These are phyloP conservation scores for Colistium nudipinnis DNA, from an alignment of 2,113 vertebrate genomes.

Conservation along the genomic window DNA sequence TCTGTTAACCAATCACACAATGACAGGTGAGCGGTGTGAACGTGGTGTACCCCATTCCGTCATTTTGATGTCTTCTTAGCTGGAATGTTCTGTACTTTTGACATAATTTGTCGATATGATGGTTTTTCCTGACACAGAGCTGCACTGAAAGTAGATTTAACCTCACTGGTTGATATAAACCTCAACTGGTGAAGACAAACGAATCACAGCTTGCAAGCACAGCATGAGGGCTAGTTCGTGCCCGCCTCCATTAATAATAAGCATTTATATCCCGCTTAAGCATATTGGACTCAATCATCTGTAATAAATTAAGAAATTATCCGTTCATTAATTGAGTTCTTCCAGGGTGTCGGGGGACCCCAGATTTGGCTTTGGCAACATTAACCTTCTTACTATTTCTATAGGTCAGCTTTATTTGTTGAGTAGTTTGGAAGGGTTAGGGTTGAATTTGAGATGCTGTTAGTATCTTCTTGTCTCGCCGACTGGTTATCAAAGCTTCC, in stretches of 20 bases:
- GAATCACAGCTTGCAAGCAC: not conserved
- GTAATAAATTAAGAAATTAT: not conserved
- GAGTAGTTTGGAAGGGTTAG: too few species aligned
- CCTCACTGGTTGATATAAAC: slow-evolving; percentile 3
- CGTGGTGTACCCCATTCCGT: not conserved
- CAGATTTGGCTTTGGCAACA: not conserved
- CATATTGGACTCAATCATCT: not conserved
- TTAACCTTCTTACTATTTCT: not conserved
- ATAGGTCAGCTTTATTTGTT: too few species aligned
- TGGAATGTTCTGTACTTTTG: not conserved
- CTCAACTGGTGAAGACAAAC: not conserved
- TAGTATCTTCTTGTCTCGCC: not conserved
- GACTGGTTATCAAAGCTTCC: slow-evolving; percentile 1
- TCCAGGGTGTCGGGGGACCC: too few species aligned
- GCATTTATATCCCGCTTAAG: not conserved
- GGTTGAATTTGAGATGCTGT: too few species aligned
- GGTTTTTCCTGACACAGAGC: slow-evolving; percentile 17
- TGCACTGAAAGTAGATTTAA: slow-evolving; percentile 28
- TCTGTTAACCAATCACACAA: slow-evolving; percentile 3
- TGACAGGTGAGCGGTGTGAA: not conserved
- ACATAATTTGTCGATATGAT: slow-evolving; percentile 17
- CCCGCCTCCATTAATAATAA: not conserved
- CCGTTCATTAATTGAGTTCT: not conserved
- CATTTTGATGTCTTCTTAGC: not conserved
- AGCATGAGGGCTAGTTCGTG: not conserved